Evolutionary conservation across 1,140 invertebrate species (phyloP).

Genomic region (Thaumetopoea pityocampa): DNA sequence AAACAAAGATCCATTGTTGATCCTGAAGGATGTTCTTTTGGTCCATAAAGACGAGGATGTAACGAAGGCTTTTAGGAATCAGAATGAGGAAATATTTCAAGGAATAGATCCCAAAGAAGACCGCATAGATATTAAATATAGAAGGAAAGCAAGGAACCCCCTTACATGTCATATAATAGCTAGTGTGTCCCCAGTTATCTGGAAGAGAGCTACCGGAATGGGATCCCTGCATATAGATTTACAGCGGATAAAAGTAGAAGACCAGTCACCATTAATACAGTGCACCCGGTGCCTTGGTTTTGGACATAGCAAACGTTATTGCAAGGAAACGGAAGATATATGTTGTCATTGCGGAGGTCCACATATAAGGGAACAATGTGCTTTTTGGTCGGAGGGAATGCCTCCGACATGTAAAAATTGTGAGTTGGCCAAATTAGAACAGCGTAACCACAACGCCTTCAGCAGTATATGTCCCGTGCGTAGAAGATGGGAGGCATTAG

Average conservation of each 20-base stretch:
- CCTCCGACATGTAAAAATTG: conserved; percentile 2
- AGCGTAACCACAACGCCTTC: not conserved
- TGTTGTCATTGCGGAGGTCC: conserved; percentile 9
- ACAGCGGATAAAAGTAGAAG: not conserved
- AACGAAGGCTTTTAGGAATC: not conserved
- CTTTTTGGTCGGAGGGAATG: too few species aligned
- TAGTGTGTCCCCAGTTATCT: not conserved
- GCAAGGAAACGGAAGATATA: not conserved
- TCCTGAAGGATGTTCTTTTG: not conserved
- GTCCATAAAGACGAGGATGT: not conserved
- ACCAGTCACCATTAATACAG: conserved; percentile 10
- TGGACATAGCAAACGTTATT: conserved; percentile 7
- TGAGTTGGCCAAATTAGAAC: too few species aligned
- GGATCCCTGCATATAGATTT: conserved; percentile 4
- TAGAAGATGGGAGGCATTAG: not conserved
- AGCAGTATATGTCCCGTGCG: not conserved
- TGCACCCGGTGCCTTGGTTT: conserved; percentile 12
- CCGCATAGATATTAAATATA: conserved; percentile 1
- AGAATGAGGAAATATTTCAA: conserved; percentile 3
- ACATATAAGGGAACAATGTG: not conserved
- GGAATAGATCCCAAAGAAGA: not conserved
- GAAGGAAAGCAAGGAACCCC: conserved; percentile 4
- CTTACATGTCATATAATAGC: not conserved
- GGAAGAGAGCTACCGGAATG: not conserved
- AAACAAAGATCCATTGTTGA: not conserved